These are phyloP conservation scores for Crotalus viridis DNA, from an alignment of 2,113 vertebrate genomes.

Conservation along the genomic window DNA sequence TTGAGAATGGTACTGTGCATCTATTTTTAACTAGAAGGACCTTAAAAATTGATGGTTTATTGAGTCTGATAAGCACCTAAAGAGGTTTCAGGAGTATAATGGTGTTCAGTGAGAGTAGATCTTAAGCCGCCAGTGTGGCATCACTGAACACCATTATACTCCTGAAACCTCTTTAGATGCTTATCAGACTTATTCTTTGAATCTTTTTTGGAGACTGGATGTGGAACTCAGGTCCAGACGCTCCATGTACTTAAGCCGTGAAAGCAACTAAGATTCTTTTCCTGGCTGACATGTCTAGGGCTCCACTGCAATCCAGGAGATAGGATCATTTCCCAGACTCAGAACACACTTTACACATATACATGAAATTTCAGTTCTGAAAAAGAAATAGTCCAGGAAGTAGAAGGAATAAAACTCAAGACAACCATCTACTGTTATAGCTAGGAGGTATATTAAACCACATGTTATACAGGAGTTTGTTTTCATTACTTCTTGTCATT, in stretches of 20 bases:
- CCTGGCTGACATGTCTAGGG: not conserved
- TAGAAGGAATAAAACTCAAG: not conserved
- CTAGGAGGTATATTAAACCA: not conserved
- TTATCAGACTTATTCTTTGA: not conserved
- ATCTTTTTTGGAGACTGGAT: not conserved
- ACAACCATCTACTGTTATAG: not conserved
- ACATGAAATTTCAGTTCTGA: not conserved
- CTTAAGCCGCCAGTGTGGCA: too few relatives aligned
- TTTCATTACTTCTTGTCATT: not conserved
- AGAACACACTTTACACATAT: not conserved
- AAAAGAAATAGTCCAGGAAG: not conserved
- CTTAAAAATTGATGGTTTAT: not conserved
- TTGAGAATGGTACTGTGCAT: not conserved
- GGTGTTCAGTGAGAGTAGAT: not conserved
- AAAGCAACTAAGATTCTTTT: not conserved
- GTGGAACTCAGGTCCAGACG: not conserved
- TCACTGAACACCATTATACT: too few relatives aligned
- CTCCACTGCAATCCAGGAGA: not conserved
- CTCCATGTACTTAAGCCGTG: not conserved
- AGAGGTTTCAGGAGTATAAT: not conserved
- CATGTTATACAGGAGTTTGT: not conserved
- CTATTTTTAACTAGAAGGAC: not conserved
- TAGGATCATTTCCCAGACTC: not conserved
- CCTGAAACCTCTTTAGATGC: too few relatives aligned
- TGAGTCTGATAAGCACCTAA: not conserved